Percentiles rank a stretch among this genome's conserved stretches.
Conservation (phyloP, 1,140 invertebrate species). For the Aphaenogaster ashmeadi region DNA sequence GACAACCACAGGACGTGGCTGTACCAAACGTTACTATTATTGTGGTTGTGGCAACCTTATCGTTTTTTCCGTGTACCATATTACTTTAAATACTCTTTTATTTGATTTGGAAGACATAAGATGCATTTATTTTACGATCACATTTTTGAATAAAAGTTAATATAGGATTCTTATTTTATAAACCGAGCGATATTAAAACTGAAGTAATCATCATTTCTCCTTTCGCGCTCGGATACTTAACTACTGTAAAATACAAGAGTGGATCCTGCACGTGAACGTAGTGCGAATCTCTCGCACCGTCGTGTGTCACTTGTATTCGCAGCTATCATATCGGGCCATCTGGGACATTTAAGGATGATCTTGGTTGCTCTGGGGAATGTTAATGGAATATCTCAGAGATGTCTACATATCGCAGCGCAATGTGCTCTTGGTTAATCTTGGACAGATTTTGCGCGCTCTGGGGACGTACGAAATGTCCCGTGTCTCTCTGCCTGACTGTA, state of each 20-base stretch:
- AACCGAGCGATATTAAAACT: not conserved
- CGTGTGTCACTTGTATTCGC: constrained; percentile 44
- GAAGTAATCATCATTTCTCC: not conserved
- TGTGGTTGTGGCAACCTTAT: no score
- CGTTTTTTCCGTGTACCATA: no score
- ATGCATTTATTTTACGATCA: not conserved
- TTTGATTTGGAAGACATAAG: not conserved
- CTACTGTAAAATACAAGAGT: not conserved
- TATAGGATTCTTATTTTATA: not conserved
- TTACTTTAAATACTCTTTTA: not conserved
- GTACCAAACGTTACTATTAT: no score
- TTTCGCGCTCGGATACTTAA: not conserved
- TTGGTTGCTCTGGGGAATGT: constrained; percentile 50
- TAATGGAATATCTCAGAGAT: constrained; percentile 62
- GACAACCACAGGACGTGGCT: no score
- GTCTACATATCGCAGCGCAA: constrained; percentile 44
- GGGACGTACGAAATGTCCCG: constrained; percentile 8
- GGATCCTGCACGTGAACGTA: constrained; percentile 1
- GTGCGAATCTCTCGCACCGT: constrained; percentile 19
- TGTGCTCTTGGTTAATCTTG: constrained; percentile 24
- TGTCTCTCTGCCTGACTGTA: not conserved
- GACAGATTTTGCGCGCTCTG: constrained; percentile 35
- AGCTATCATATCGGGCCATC: constrained; percentile 46
- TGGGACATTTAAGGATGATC: constrained; percentile 63
- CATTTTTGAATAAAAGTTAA: not conserved